A percentile compares a stretch with the other conserved stretches of the same genome.
These are phyloP conservation scores for Cheiracanthium punctorium DNA, from an alignment of 2,888 invertebrate species.

Conservation along the genomic window DNA sequence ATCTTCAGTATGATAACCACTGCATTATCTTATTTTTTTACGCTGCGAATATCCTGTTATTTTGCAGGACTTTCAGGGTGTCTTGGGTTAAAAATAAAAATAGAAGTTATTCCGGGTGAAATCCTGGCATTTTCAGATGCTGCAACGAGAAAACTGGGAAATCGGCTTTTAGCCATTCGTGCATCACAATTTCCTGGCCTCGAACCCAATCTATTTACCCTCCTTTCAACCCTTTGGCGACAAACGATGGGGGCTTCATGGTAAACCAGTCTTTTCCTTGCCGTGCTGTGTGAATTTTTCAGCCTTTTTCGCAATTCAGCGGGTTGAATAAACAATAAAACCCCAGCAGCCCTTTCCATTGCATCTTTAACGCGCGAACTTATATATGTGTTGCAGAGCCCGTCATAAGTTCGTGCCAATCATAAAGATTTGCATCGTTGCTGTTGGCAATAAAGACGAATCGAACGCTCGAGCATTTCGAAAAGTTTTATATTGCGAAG, in stretches of 20 bases:
- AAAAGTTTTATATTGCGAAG: conserved; percentile 45
- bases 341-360: conserved; percentile 22
- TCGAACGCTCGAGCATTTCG: conserved; percentile 26
- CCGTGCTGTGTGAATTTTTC: conserved; percentile 43
- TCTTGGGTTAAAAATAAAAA: no score
- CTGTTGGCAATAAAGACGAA: conserved; percentile 45
- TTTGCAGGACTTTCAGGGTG: no score
- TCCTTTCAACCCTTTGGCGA: conserved; percentile 56
- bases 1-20: no score
- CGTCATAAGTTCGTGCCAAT: conserved; percentile 42
- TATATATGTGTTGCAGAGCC: conserved; percentile 11
- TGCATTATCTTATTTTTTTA: no score
- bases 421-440: conserved; percentile 38
- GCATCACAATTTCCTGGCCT: conserved; percentile 62
- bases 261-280: conserved; percentile 67
- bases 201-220: conserved; percentile 49
- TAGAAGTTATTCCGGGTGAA: neutral
- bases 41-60: no score
- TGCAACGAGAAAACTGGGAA: neutral
- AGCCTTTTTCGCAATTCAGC: conserved; percentile 27
- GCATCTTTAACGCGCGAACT: conserved; percentile 5
- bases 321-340: conserved; percentile 63
- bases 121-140: neutral
- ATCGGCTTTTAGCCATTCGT: conserved; percentile 20
- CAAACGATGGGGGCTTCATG: conserved; percentile 65